A percentile compares a stretch with the other conserved stretches of the same genome.
Conservation (phyloP, 2,797 vertebrate genomes). For the Mus minutoides region DNA sequence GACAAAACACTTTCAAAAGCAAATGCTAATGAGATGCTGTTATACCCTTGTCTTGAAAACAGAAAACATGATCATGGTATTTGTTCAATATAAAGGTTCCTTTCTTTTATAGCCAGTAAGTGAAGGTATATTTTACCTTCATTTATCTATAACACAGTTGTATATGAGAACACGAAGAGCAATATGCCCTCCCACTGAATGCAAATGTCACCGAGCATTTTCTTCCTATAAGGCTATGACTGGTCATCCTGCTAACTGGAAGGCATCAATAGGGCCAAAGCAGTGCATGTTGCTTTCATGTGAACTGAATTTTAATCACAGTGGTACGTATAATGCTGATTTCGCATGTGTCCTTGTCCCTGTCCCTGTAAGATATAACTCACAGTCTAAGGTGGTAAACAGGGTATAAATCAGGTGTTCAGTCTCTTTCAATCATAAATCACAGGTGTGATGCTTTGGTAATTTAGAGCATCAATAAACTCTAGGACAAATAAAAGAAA, state of each 20-base stretch:
- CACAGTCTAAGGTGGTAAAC: slow-evolving; percentile 36
- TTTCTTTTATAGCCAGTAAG: not conserved
- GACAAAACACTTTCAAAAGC: too few relatives aligned
- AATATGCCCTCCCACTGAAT: not conserved
- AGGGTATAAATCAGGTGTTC: slow-evolving; percentile 69
- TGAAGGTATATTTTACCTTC: not conserved
- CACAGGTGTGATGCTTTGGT: slow-evolving; percentile 34
- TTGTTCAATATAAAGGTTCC: not conserved
- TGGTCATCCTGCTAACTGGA: not conserved
- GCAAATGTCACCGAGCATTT: not conserved
- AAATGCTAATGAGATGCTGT: not conserved
- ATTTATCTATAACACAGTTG: not conserved
- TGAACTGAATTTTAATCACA: slow-evolving; percentile 55
- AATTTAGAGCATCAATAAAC: slow-evolving; percentile 74
- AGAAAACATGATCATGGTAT: not conserved
- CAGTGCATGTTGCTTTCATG: not conserved
- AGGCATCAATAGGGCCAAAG: not conserved
- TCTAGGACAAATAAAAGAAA: slow-evolving; percentile 60
- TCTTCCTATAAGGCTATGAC: not conserved
- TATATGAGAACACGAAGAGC: not conserved
- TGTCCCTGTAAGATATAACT: slow-evolving; percentile 58
- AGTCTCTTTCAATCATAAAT: slow-evolving; percentile 66
- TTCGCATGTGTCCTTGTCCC: slow-evolving; percentile 45
- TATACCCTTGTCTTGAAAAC: not conserved
- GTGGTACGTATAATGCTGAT: not conserved